Base-by-base conservation (phyloP, 2,888 invertebrate species). In the Drosophila histrio region DNA sequence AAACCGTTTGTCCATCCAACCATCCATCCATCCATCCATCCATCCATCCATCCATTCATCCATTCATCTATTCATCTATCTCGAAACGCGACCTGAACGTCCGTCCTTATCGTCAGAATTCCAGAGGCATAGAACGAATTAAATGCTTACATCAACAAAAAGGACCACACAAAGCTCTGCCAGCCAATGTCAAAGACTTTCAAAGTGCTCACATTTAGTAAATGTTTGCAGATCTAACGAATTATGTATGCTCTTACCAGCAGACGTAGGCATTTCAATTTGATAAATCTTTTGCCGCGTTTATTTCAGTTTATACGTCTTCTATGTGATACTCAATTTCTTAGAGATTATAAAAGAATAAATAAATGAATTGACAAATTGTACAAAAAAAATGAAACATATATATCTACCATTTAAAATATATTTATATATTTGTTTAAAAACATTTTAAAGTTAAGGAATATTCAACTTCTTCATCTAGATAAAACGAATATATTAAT, bases 111-210 rank as follows among this genome's bases (percentile, higher is more conserved):
- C 82, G 76, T 39, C 36, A 46, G 65, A 60, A 75, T 72, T 70
- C 70, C 64, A 81, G 63, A 26, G 73, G 73, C 76, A 75, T 78
- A 67, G 63, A 80, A 39, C 69, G 81, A 70, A 78, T 81, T 70
- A 84, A 81, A 79, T 70, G 81, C 70, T 72, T 59, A 78, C 52
- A 63, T 61, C 68, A 68, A 60, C 72, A 77, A 58, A 61, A 79
- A 66, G 75, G 79, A 72, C 56, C 62, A 69, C 60, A 60, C 64
- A 69, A 66, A 57, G 54, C 68, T 58, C 36, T 34, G 34, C 43
- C 53, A 36, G 49, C 28, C 60, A 69, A 69, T 84, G 77, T 82
- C 75, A 77, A 82, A 79, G 70, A 75, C 62, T 84, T 81, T 49
- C 34, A 36, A 69, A 68, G 59, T 58, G 49, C 46, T 50, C 36